Evolutionary conservation across 2,888 invertebrate genomes (phyloP).

Genomic region (Dryococelus australis): DNA sequence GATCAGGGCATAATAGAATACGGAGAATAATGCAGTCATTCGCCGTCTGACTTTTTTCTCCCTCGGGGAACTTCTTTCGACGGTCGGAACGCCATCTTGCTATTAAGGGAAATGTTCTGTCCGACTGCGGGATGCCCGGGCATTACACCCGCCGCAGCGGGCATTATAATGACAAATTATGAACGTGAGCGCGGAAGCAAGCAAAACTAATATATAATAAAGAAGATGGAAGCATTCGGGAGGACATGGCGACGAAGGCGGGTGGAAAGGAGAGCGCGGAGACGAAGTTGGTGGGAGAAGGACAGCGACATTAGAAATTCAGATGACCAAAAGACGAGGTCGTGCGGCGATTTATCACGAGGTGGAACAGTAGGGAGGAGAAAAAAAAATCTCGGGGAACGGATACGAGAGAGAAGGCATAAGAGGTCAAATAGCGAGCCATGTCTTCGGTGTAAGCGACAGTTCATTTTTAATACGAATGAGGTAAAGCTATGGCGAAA

Average conservation of each 20-base stretch:
- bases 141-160: neutral
- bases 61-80: neutral
- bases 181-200: conserved; percentile 31
- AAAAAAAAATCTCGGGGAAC: conserved; percentile 31
- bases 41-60: neutral
- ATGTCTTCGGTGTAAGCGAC: conserved; percentile 44
- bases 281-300: neutral
- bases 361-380: conserved; percentile 23
- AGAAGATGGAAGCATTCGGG: conserved; percentile 36
- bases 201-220: conserved; percentile 37
- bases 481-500: conserved; percentile 34
- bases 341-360: conserved; percentile 42
- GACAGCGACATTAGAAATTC: conserved; percentile 57
- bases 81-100: neutral
- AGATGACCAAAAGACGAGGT: conserved; percentile 57
- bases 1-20: neutral
- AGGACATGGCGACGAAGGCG: neutral
- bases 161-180: conserved; percentile 40
- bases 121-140: neutral
- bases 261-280: neutral
- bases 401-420: conserved; percentile 21
- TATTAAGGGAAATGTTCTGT: conserved; percentile 12
- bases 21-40: neutral
- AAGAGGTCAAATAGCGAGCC: conserved; percentile 38
- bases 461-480: conserved; percentile 46